A percentile compares a stretch with the other conserved stretches of the same genome.
Evolutionary conservation across 2,797 vertebrate genomes (phyloP).

Genomic region (Benthosema pterotum): DNA sequence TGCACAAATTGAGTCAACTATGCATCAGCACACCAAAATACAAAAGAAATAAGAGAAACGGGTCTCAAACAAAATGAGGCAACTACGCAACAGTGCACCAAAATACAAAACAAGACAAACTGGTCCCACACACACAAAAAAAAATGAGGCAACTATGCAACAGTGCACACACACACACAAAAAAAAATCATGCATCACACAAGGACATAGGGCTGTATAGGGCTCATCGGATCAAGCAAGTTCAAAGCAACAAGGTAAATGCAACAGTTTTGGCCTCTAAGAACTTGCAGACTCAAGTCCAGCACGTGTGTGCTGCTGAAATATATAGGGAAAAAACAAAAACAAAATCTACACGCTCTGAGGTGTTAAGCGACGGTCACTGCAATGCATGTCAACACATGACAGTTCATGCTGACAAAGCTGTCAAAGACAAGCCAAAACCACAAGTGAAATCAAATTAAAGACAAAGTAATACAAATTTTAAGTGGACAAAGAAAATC

Average conservation of each 20-base stretch:
- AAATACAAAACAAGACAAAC: too few species aligned
- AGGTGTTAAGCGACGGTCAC: too few species aligned
- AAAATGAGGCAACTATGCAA: slow-evolving; percentile 13
- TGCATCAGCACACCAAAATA: slow-evolving; percentile 10
- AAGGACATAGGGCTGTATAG: slow-evolving; percentile 14
- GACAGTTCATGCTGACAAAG: neutral
- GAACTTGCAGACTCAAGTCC: neutral
- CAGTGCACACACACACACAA: slow-evolving; percentile 6
- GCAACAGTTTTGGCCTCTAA: slow-evolving; percentile 19
- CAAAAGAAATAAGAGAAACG: neutral
- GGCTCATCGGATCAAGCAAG: neutral
- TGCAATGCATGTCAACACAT: too few species aligned
- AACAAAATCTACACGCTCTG: neutral
- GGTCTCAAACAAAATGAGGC: slow-evolving; percentile 14
- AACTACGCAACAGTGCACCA: slow-evolving; percentile 18
- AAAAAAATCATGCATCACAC: neutral
- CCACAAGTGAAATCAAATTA: neutral
- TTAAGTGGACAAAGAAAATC: too few species aligned
- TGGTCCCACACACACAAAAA: slow-evolving; percentile 5
- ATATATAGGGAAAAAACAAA: neutral
- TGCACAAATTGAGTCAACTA: slow-evolving; percentile 1
- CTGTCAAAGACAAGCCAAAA: neutral
- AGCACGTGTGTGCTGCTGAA: slow-evolving; percentile 12
- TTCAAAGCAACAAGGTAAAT: neutral
- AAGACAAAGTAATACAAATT: neutral